These are phyloP conservation scores for Micropoecilia bifurca DNA, from an alignment of 2,797 vertebrate genomes.

Conservation along the genomic window DNA sequence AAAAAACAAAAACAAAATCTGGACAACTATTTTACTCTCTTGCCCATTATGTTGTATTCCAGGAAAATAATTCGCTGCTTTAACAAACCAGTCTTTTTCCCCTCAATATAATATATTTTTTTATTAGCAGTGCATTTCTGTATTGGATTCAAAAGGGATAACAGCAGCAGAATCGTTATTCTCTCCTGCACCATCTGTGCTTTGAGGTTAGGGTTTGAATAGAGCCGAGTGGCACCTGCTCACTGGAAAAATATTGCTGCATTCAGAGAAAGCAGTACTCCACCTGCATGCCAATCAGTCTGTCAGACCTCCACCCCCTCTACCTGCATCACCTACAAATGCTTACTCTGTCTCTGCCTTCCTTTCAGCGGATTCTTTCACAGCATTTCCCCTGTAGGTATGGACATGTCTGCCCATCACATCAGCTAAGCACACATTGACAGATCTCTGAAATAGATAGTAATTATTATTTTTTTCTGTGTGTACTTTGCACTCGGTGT, in stretches of 20 bases:
- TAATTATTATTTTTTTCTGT: conserved; percentile 59
- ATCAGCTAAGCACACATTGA: conserved; percentile 36
- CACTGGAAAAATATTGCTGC: conserved; percentile 87
- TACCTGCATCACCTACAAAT: conserved; percentile 55
- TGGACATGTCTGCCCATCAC: conserved; percentile 48
- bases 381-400: conserved; percentile 47
- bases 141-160: conserved; percentile 27
- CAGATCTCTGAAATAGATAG: conserved; percentile 30
- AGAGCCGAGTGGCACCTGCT: conserved; percentile 88
- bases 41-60: conserved; percentile 28
- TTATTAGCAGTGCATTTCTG: not conserved
- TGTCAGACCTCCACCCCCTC: conserved; percentile 70
- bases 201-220: conserved; percentile 70
- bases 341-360: conserved; percentile 25
- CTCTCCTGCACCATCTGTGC: conserved; percentile 84
- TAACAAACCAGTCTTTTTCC: conserved; percentile 3
- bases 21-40: not conserved
- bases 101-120: conserved; percentile 25
- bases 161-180: conserved; percentile 77
- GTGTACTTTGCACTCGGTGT: conserved; percentile 30
- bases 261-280: conserved; percentile 73
- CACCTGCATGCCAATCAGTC: conserved; percentile 88
- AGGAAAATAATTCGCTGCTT: conserved; percentile 14
- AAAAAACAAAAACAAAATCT: not conserved
- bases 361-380: conserved; percentile 31